Conservation (phyloP, 1,140 invertebrate genomes). For the Sinonovacula constricta region DNA sequence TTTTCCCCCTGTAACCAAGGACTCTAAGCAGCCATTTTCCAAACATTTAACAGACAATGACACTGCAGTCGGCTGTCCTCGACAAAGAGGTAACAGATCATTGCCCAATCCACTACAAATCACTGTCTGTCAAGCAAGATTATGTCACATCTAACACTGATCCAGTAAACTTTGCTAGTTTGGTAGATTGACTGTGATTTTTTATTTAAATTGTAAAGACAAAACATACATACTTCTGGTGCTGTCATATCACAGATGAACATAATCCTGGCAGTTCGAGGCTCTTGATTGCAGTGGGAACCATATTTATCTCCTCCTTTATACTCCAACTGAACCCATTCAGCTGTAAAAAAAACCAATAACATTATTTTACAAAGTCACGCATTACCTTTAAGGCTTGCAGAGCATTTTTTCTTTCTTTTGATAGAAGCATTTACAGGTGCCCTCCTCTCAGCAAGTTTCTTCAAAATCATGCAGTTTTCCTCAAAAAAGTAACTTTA, state of each 20-base stretch:
- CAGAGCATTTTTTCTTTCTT: neutral
- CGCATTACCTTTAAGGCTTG: neutral
- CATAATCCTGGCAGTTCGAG: slow-evolving; percentile 58
- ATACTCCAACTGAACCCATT: slow-evolving; percentile 62
- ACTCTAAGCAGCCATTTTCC: too few relatives aligned
- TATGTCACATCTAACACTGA: too few relatives aligned
- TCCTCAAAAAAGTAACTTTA: neutral
- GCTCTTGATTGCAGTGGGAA: slow-evolving; percentile 50
- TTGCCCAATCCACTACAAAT: too few relatives aligned
- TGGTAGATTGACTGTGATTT: too few relatives aligned
- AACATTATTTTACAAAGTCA: neutral
- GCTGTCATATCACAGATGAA: slow-evolving; percentile 53
- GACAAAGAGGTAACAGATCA: too few relatives aligned
- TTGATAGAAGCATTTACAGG: neutral
- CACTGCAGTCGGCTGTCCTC: too few relatives aligned
- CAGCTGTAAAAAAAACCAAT: slow-evolving; percentile 38
- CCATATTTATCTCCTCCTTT: slow-evolving; percentile 47
- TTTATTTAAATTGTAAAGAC: too few relatives aligned
- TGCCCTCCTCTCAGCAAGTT: neutral
- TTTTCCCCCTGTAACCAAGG: too few relatives aligned
- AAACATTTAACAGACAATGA: too few relatives aligned
- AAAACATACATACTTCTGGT: slow-evolving; percentile 17
- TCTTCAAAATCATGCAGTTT: neutral
- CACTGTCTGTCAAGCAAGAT: too few relatives aligned
- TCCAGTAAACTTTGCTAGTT: too few relatives aligned